Evolutionary conservation across 2,113 vertebrate species (phyloP), one percentile per base, ranked within the genome.

Genomic region (Pelecanus crispus): DNA sequence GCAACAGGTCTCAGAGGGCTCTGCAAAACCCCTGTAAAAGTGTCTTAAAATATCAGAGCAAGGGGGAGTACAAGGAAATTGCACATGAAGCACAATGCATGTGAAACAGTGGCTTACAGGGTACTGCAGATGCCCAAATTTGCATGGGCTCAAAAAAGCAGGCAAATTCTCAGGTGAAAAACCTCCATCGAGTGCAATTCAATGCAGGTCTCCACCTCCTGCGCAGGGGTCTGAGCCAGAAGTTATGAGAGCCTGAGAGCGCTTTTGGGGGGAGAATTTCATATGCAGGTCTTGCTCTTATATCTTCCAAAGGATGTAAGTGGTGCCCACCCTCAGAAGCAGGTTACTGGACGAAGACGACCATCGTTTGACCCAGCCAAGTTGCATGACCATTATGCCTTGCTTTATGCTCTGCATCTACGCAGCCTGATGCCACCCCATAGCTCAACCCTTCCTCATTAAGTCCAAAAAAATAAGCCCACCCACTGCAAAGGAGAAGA

Each of bases 31-130:
- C 26, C 36, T 70, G 38, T 26, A 44, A 49, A 66, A 86, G 17
- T 1, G 9, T 28, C 42, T 31, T 31, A 19, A 55, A 40, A 13
- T 26, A 28, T 20, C 44, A 85, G 18, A 90, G 55, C 61, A 58
- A 52, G 26, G 11, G 9, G 36, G 9, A 59, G 31, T 10, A 29
- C 0, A 34, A 13, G 42, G 19, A 55, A 82, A 52, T 5, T 1
- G 9, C 49, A 71, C 38, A 59, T 4, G 5, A 47, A 66, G 52
- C 4, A 5, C 52, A 61, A 20, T 2, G 44, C 70, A 25, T 2
- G 16, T 0, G 0, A 34, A 66, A 66, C 0, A 1, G 26, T 2
- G 0, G 18, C 45, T 86, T 26, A 44, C 56, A 36, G 38, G 38
- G 18, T 2, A 1, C n/a, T 38, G 45, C 1, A 0, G 47, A 10